Evolutionary conservation across 2,797 vertebrate genomes (phyloP).

Genomic region (Sphaeramia orbicularis): DNA sequence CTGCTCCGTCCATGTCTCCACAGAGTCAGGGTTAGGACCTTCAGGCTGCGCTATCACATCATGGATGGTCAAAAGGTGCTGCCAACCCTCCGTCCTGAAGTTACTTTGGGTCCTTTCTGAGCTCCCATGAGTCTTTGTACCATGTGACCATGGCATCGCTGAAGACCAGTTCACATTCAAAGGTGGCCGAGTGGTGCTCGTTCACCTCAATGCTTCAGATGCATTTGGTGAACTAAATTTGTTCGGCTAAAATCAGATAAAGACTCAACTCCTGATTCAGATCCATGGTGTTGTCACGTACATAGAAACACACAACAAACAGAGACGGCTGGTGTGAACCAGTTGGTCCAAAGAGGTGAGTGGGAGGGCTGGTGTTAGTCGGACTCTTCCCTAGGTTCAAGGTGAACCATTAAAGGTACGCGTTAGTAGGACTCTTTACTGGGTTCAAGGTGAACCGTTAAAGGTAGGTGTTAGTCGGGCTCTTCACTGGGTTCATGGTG

Average conservation of each 20-base stretch:
- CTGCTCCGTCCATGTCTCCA: no score
- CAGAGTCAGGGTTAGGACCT: no score
- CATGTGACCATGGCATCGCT: constrained; percentile 92
- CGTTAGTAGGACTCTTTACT: constrained; percentile 83
- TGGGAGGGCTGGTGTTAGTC: constrained; percentile 20
- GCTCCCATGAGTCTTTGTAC: constrained; percentile 93
- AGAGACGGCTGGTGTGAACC: constrained; percentile 9
- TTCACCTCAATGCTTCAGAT: constrained; percentile 95
- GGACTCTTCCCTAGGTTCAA: no score
- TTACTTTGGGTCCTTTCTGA: constrained; percentile 92
- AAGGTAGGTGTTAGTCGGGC: neutral
- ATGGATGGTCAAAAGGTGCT: constrained; percentile 95
- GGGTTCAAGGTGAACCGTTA: constrained; percentile 31
- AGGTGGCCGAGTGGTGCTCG: constrained; percentile 91
- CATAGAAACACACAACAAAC: constrained; percentile 29
- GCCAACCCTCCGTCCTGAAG: constrained; percentile 92
- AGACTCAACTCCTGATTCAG: constrained; percentile 29
- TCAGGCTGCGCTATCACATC: constrained; percentile 94
- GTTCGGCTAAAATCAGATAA: constrained; percentile 88
- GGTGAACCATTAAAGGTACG: neutral
- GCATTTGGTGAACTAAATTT: constrained; percentile 95
- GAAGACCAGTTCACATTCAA: constrained; percentile 95
- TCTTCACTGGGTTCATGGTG: constrained; percentile 92
- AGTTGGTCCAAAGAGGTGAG: constrained; percentile 73
- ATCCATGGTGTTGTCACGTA: neutral